phyloP scores from a whole-genome alignment of 2,888 invertebrate species.

The Lottia scabra region DNA sequence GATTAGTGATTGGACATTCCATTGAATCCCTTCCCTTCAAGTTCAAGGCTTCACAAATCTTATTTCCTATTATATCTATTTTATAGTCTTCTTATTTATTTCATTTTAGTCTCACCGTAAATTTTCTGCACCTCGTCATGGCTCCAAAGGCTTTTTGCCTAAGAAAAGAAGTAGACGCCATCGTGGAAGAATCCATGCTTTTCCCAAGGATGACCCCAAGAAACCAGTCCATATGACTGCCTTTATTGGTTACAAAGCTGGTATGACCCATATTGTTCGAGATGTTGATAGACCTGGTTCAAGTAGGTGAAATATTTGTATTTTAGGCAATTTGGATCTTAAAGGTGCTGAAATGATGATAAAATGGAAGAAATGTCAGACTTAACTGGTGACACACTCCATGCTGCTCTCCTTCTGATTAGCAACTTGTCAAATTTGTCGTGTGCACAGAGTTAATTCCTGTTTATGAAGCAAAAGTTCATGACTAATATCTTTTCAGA shows the following conservation, averaged over 20 bases:
- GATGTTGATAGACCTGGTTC: constrained; percentile 99
- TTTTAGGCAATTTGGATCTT: too few species aligned
- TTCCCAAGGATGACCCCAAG: constrained; percentile 95
- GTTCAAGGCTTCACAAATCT: too few species aligned
- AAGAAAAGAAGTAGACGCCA: constrained; percentile 96
- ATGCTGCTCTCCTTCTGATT: constrained; percentile 45
- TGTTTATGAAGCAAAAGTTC: not conserved
- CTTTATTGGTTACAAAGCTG: constrained; percentile 98
- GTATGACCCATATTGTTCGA: constrained; percentile 99
- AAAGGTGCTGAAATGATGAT: not conserved
- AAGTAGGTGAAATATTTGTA: constrained; percentile 78
- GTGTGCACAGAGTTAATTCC: too few species aligned
- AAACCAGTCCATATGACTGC: constrained; percentile 98
- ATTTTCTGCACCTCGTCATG: constrained; percentile 99
- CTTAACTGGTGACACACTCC: constrained; percentile 27
- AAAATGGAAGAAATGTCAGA: not conserved
- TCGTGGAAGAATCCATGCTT: constrained; percentile 99
- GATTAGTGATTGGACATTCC: too few species aligned
- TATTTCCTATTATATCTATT: too few species aligned
- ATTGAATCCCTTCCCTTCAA: too few species aligned
- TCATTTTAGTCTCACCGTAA: constrained; percentile 95
- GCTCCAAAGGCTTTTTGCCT: constrained; percentile 99
- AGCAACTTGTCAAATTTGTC: not conserved
- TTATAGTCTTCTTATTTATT: too few species aligned
- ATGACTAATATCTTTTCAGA: constrained; percentile 76